These are phyloP conservation scores for Hypotaenidia okinawae DNA, from an alignment of 2,797 vertebrate species.

Conservation along the genomic window DNA sequence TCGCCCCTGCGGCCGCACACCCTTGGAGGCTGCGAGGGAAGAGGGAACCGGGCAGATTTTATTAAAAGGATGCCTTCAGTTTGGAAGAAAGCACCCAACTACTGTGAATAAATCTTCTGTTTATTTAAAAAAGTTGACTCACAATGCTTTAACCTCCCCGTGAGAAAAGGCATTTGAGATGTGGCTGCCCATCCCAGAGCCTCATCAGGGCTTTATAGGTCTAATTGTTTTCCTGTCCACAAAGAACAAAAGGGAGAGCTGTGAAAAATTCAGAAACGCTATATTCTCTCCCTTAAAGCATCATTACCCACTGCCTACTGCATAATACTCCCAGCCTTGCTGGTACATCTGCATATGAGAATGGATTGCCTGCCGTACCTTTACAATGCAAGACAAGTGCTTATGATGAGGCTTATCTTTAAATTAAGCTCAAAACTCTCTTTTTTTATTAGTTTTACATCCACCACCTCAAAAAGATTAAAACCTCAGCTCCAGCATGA, in stretches of 20 bases:
- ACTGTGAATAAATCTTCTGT: conserved; percentile 69
- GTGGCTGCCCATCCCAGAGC: not conserved
- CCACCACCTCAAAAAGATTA: not conserved
- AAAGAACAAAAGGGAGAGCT: conserved; percentile 26
- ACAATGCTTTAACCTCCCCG: not conserved
- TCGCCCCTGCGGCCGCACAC: not conserved
- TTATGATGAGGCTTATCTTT: not conserved
- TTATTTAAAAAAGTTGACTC: conserved; percentile 48
- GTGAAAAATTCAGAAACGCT: conserved; percentile 33
- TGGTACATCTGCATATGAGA: not conserved
- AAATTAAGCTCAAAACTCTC: conserved; percentile 10
- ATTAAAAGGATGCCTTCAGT: conserved; percentile 66
- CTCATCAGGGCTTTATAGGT: conserved; percentile 30
- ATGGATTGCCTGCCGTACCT: not conserved
- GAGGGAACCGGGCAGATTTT: conserved; percentile 51
- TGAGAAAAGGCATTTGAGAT: conserved; percentile 7
- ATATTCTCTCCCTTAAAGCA: conserved; percentile 31
- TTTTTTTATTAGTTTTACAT: not conserved
- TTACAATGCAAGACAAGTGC: not conserved
- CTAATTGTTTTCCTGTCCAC: conserved; percentile 11
- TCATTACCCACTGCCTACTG: conserved; percentile 30
- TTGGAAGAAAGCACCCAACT: conserved; percentile 42
- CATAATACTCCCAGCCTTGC: not conserved
- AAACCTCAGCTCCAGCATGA: not conserved
- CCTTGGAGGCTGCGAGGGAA: conserved; percentile 15